Evolutionary conservation across 64 coral and sea anemone species (phyloP), one percentile per base, ranked within the genome.

Genomic region (Hydrozoanthus tunicans): DNA sequence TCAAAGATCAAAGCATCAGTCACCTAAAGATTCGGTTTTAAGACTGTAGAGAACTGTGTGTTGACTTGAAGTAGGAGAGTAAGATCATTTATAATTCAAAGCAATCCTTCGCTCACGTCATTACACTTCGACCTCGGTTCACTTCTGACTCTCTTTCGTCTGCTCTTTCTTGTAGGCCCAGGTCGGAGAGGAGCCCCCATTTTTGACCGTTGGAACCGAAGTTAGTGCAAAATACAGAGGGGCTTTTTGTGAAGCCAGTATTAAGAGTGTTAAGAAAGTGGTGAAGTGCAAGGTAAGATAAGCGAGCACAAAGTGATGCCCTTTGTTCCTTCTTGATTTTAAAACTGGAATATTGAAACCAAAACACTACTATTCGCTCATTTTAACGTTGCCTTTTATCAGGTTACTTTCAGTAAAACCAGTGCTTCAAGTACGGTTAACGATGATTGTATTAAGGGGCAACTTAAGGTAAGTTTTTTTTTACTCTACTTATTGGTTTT

Each of bases 141-240:
- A 53, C 53, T 70, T 89, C 59, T 82, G 61, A 76, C 66, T 81
- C 90, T 78, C 70, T 79, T 83, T 77, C 78, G 89, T 90, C 71
- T 91, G 62, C 73, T 71, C 85, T 77, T 89, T 73, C 81, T 71
- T 43, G 17, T 70, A 97, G 95, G 95, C 95, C 84, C 95, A 97
- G 95, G 77, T 83, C 73, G 89, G 82, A 77, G 97, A 99, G 64
- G 97, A 99, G 62, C 97, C 97, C 73, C 94, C 97, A 74, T 99
- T 96, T 89, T 78, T 99, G 77, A 86, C 82, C 9, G 97, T 96
- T 83, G 97, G 97, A 68, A 99, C 97, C 76, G 97, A 99, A 92
- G 97, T 99, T 54, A 99, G 97, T 99, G 97, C 97, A 60, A 99
- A 99, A 75, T 99, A 99, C 85, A 92, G 97, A 65, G 97, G 97